Conservation (phyloP, 1,140 invertebrate genomes). For the Artemia franciscana region DNA sequence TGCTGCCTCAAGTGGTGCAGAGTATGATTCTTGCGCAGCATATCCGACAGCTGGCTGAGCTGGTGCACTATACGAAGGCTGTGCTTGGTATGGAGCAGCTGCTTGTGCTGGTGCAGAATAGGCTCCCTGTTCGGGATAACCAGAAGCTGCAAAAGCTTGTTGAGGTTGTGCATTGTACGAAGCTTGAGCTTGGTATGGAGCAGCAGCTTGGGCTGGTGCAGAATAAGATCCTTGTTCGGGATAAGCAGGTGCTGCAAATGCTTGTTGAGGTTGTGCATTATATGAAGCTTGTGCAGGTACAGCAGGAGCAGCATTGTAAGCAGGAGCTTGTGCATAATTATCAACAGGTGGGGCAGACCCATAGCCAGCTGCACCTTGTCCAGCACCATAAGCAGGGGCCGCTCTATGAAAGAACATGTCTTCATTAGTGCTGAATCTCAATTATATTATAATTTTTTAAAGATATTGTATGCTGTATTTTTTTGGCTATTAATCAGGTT, state of each 20-base stretch:
- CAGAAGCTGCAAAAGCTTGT: neutral
- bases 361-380: too few relatives aligned
- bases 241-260: too few relatives aligned
- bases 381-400: neutral
- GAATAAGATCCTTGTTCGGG: too few relatives aligned
- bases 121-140: neutral
- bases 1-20: neutral
- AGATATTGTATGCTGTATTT: too few relatives aligned
- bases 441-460: too few relatives aligned
- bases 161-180: neutral
- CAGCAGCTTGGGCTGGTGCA: neutral
- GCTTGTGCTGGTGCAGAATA: neutral
- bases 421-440: too few relatives aligned
- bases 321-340: neutral
- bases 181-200: neutral
- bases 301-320: neutral
- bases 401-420: neutral
- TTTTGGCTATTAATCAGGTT: too few relatives aligned
- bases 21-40: neutral
- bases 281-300: neutral
- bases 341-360: neutral
- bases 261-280: too few relatives aligned
- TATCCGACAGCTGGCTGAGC: neutral
- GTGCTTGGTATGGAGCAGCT: neutral
- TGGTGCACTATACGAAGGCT: too few relatives aligned